Percentiles rank a stretch among this genome's conserved stretches.
Conservation (phyloP, 2,113 vertebrate genomes). For the Ramphastos sulfuratus region DNA sequence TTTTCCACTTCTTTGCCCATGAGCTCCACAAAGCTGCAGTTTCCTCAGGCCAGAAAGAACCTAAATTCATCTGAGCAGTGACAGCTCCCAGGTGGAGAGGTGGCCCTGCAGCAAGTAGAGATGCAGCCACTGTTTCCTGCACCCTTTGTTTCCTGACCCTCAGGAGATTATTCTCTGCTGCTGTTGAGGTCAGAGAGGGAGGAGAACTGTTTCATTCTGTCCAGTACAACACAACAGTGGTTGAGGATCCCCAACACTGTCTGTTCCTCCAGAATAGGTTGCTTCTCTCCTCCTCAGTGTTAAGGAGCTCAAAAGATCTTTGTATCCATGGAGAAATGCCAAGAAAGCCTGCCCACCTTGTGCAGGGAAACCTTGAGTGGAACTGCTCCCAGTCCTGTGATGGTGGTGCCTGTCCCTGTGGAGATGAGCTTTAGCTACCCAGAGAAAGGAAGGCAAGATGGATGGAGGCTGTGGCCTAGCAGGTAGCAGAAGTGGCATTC, state of each 20-base stretch:
- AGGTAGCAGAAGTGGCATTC: not conserved
- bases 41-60: not conserved
- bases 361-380: not conserved
- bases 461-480: not conserved
- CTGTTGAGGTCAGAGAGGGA: not conserved
- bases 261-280: not conserved
- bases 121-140: not conserved
- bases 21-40: not conserved
- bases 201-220: not conserved
- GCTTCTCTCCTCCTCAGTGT: not conserved
- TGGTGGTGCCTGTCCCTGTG: not conserved
- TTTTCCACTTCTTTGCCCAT: not conserved
- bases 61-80: not conserved
- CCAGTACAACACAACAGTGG: no score
- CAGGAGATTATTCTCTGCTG: not conserved
- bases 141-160: not conserved
- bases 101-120: not conserved
- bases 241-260: not conserved
- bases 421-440: not conserved
- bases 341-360: not conserved
- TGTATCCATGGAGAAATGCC: not conserved
- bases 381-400: not conserved
- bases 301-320: not conserved
- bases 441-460: not conserved
- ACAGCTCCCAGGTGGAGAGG: not conserved